These are phyloP conservation scores for Corbicula japonica DNA, from an alignment of 2,888 invertebrate genomes.

Conservation along the genomic window DNA sequence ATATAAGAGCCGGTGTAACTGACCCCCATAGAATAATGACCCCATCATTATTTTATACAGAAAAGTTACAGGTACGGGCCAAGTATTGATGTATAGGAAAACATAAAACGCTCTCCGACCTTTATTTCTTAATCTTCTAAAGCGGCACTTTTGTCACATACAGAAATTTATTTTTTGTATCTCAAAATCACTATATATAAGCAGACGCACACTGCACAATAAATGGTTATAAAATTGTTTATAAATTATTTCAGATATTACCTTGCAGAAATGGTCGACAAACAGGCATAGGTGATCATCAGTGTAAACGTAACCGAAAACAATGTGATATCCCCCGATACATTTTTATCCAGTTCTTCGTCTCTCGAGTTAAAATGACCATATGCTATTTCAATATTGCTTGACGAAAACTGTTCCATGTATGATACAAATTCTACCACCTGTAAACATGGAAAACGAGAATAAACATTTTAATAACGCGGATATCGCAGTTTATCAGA, in stretches of 20 bases:
- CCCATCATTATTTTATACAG: too few relatives aligned
- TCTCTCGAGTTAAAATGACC: slow-evolving; percentile 50
- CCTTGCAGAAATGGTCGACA: slow-evolving; percentile 47
- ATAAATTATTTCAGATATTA: not conserved
- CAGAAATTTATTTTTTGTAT: not conserved
- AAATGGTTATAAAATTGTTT: too few relatives aligned
- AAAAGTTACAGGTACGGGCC: too few relatives aligned
- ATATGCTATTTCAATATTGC: slow-evolving; percentile 48
- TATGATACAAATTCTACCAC: slow-evolving; percentile 16
- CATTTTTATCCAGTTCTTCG: slow-evolving; percentile 57
- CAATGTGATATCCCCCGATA: slow-evolving; percentile 54
- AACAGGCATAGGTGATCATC: slow-evolving; percentile 63
- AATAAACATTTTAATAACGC: not conserved
- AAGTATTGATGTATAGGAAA: too few relatives aligned
- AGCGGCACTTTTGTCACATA: too few relatives aligned
- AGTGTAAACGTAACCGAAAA: slow-evolving; percentile 62
- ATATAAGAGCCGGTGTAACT: too few relatives aligned
- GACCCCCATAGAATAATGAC: too few relatives aligned
- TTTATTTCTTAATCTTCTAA: too few relatives aligned
- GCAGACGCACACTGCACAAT: too few relatives aligned
- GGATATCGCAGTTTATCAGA: not conserved
- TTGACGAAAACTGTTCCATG: slow-evolving; percentile 13
- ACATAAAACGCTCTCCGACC: too few relatives aligned
- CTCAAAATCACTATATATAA: not conserved
- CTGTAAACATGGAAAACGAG: not conserved